phyloP scores from a whole-genome alignment of 2,113 vertebrate genomes.

The Uropsilus gracilis region DNA sequence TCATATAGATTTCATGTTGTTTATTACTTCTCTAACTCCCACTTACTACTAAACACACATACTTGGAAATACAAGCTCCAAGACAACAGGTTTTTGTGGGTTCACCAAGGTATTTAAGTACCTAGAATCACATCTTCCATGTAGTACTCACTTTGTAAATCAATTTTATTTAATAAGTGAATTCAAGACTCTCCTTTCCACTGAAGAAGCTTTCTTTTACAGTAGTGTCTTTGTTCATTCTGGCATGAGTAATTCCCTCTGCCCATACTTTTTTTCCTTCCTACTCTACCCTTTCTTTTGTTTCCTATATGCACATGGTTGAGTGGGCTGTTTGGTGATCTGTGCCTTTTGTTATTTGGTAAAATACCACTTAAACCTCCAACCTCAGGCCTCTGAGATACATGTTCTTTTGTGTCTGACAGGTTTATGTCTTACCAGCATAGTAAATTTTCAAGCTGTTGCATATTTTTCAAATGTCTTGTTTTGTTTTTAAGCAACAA shows the following conservation, averaged over 20 bases:
- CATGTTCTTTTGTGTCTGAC: conserved; percentile 39
- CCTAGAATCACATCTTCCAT: not conserved
- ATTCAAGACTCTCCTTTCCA: not conserved
- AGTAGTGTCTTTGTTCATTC: not conserved
- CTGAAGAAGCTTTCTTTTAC: not conserved
- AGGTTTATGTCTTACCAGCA: conserved; percentile 34
- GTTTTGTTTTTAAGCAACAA: conserved; percentile 51
- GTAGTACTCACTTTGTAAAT: not conserved
- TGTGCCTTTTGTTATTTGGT: not conserved
- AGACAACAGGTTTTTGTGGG: not conserved
- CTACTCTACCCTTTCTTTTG: not conserved
- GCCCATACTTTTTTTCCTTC: not conserved
- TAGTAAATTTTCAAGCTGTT: conserved; percentile 65
- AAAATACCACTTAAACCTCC: conserved; percentile 2
- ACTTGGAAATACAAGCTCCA: not conserved
- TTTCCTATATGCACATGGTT: not conserved
- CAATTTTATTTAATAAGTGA: not conserved
- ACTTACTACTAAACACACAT: not conserved
- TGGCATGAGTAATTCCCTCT: not conserved
- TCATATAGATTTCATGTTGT: not conserved
- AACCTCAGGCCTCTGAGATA: not conserved
- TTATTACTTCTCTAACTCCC: conserved; percentile 1
- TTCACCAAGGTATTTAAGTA: not conserved
- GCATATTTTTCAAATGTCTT: conserved; percentile 39
- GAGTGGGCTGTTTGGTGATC: not conserved